Evolutionary conservation across 2,888 invertebrate species (phyloP).

Genomic region (Plusia festucae): DNA sequence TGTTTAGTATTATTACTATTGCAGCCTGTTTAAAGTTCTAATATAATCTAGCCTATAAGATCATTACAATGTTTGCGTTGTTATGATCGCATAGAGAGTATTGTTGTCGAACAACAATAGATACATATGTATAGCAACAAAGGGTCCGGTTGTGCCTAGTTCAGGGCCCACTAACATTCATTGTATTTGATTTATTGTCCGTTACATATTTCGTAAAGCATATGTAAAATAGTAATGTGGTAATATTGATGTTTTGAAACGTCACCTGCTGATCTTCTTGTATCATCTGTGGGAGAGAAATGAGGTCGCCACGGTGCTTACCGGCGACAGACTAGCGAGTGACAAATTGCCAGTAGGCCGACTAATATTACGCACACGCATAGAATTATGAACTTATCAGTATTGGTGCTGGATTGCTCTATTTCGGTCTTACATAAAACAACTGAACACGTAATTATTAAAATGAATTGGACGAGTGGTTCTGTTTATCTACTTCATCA

Average conservation of each 20-base stretch:
- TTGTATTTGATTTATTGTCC: slow-evolving; percentile 6
- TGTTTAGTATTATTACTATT: slow-evolving; percentile 27
- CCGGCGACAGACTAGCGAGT: slow-evolving; percentile 35
- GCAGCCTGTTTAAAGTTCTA: background rate
- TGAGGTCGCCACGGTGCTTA: slow-evolving; percentile 48
- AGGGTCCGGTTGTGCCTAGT: background rate
- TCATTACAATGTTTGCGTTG: slow-evolving; percentile 12
- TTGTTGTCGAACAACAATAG: slow-evolving; percentile 3
- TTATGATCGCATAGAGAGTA: slow-evolving; percentile 3
- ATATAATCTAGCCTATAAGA: slow-evolving; percentile 1
- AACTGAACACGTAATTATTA: too few relatives aligned
- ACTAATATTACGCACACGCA: slow-evolving; percentile 27
- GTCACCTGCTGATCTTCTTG: slow-evolving; percentile 37
- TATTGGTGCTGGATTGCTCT: slow-evolving; percentile 8
- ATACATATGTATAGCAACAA: background rate
- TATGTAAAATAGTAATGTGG: slow-evolving; percentile 5
- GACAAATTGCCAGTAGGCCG: slow-evolving; percentile 47
- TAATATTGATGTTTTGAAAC: slow-evolving; percentile 27
- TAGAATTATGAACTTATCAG: slow-evolving; percentile 42
- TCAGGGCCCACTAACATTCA: background rate
- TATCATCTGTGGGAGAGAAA: slow-evolving; percentile 28
- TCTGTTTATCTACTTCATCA: too few relatives aligned
- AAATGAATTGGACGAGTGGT: too few relatives aligned
- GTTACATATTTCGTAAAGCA: slow-evolving; percentile 2
- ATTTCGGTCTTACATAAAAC: background rate